These are phyloP conservation scores for Eilema caniola DNA, from an alignment of 2,888 invertebrate species.

Conservation along the genomic window DNA sequence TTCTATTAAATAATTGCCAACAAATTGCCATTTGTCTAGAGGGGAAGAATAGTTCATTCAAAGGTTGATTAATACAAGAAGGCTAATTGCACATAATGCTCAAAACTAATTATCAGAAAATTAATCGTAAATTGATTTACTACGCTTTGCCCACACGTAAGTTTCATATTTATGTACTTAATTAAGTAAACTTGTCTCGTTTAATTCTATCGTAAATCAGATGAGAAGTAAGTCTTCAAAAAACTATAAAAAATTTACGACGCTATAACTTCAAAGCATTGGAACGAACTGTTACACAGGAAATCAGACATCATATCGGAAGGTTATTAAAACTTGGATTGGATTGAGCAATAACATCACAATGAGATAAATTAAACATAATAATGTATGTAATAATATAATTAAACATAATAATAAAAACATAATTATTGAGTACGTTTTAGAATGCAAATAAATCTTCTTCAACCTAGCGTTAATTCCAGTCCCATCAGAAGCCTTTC, in stretches of 20 bases:
- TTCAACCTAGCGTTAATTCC: too few relatives aligned
- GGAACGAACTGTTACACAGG: slow-evolving; percentile 21
- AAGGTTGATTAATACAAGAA: too few relatives aligned
- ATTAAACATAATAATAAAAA: too few relatives aligned
- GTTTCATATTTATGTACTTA: slow-evolving; percentile 24
- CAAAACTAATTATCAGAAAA: neutral
- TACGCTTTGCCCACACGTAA: neutral
- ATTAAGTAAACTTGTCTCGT: slow-evolving; percentile 5
- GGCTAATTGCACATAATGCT: neutral
- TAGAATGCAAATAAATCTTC: too few relatives aligned
- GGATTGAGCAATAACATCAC: slow-evolving; percentile 15
- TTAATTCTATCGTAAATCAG: slow-evolving; percentile 12
- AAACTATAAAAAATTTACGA: slow-evolving; percentile 20
- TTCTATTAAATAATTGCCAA: too few relatives aligned
- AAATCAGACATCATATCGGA: slow-evolving; percentile 28
- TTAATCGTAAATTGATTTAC: neutral
- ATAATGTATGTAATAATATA: too few relatives aligned
- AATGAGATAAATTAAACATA: too few relatives aligned
- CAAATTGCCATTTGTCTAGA: too few relatives aligned
- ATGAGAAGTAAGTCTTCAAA: slow-evolving; percentile 8
- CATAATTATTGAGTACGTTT: neutral
- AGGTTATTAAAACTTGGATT: slow-evolving; percentile 35
- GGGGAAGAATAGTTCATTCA: too few relatives aligned
- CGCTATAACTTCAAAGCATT: slow-evolving; percentile 22
- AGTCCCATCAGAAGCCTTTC: too few relatives aligned